Percentiles rank a stretch among this genome's conserved stretches.
Evolutionary conservation across 2,888 invertebrate species (phyloP).

Genomic region (Sarcophaga variegata): DNA sequence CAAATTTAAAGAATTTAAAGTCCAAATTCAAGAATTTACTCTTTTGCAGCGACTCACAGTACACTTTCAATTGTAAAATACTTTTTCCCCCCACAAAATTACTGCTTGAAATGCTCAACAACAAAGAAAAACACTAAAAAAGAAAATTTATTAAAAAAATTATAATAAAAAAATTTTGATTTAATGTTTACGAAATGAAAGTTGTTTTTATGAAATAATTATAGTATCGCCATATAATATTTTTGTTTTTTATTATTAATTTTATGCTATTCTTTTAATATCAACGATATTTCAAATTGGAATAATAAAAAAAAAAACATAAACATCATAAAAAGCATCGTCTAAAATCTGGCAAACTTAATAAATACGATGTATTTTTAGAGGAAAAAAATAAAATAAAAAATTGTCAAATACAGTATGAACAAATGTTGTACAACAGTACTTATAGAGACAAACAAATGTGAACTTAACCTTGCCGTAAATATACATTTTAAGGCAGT

Average conservation of each 20-base stretch:
- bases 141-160: background rate
- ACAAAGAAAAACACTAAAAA: constrained; percentile 17
- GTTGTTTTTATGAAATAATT: background rate
- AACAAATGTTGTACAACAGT: background rate
- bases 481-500: too few species aligned
- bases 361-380: too few species aligned
- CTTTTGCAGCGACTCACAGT: constrained; percentile 79
- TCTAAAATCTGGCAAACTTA: background rate
- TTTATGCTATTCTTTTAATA: constrained; percentile 13
- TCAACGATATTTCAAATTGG: constrained; percentile 1
- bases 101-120: constrained; percentile 52
- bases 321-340: background rate
- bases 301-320: background rate
- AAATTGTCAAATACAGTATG: constrained; percentile 8
- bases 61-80: constrained; percentile 76
- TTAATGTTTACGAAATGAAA: constrained; percentile 35
- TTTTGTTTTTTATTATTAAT: constrained; percentile 4
- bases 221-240: background rate
- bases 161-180: constrained; percentile 8
- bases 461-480: too few species aligned
- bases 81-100: constrained; percentile 10
- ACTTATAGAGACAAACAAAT: too few species aligned
- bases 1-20: constrained; percentile 73
- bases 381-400: too few species aligned
- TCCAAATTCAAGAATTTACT: constrained; percentile 78